These are phyloP conservation scores for Palaemon carinicauda DNA, from an alignment of 1,140 invertebrate species.

Conservation along the genomic window DNA sequence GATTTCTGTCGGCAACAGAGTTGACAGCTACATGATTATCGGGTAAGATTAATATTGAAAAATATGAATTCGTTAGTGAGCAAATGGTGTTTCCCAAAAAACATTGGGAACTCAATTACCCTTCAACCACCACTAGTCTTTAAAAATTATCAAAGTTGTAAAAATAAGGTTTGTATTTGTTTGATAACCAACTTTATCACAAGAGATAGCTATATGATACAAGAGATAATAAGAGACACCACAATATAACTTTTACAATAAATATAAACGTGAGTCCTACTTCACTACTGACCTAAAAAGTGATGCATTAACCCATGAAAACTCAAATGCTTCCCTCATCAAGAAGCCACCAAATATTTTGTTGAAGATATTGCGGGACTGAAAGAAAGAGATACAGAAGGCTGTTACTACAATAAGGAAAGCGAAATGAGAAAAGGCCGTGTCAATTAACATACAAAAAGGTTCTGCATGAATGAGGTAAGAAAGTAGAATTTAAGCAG, in stretches of 20 bases:
- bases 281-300: conserved; percentile 67
- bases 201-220: not conserved
- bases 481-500: not conserved
- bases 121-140: too few relatives aligned
- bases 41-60: too few relatives aligned
- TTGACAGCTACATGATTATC: too few relatives aligned
- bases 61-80: too few relatives aligned
- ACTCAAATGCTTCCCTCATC: conserved; percentile 79
- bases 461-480: not conserved
- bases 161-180: too few relatives aligned
- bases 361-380: conserved; percentile 79
- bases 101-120: too few relatives aligned
- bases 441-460: not conserved
- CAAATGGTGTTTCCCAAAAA: too few relatives aligned
- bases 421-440: not conserved
- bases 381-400: conserved; percentile 40
- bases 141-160: too few relatives aligned
- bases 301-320: conserved; percentile 75
- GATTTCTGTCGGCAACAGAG: too few relatives aligned
- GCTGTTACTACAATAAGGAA: not conserved
- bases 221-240: not conserved
- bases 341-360: conserved; percentile 85
- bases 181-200: too few relatives aligned
- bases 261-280: not conserved
- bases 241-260: not conserved